Conservation (phyloP, 2,888 invertebrate species). For the Hyposoter didymator region DNA sequence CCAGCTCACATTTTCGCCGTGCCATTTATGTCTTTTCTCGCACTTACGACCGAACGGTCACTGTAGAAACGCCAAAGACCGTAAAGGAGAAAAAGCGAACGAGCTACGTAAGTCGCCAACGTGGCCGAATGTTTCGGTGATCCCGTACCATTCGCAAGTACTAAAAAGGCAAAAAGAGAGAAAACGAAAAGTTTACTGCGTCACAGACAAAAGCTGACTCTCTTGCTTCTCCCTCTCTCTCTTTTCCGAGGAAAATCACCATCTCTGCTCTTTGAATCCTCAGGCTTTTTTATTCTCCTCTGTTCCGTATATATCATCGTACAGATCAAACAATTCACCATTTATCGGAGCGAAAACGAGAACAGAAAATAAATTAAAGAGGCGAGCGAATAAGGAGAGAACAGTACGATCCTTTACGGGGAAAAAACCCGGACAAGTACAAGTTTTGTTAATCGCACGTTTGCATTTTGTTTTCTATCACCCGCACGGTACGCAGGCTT, state of each 20-base stretch:
- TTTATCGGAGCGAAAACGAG: not conserved
- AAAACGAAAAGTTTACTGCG: conserved; percentile 34
- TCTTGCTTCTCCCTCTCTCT: conserved; percentile 31
- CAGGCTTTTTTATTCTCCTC: conserved; percentile 8
- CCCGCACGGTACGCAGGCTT: too few species aligned
- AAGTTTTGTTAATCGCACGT: too few species aligned
- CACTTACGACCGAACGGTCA: conserved; percentile 39
- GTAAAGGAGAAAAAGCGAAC: conserved; percentile 21
- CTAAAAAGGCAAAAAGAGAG: not conserved
- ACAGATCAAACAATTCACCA: conserved; percentile 26
- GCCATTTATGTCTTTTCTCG: conserved; percentile 46
- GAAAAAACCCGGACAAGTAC: too few species aligned
- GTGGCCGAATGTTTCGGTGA: conserved; percentile 5
- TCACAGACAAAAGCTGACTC: conserved; percentile 5
- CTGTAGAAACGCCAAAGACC: conserved; percentile 33
- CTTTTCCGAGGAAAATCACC: conserved; percentile 48
- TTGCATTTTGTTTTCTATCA: too few species aligned
- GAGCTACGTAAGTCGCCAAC: conserved; percentile 24
- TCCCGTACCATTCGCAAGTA: conserved; percentile 4
- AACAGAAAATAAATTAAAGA: conserved; percentile 5
- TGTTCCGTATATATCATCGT: not conserved
- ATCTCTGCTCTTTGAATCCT: conserved; percentile 39
- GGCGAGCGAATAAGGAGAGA: not conserved
- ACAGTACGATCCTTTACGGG: not conserved
- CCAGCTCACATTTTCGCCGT: not conserved